Evolutionary conservation across 2,797 vertebrate species (phyloP), one percentile per base, ranked within the genome.

Genomic region (Phoxinus dragarum): DNA sequence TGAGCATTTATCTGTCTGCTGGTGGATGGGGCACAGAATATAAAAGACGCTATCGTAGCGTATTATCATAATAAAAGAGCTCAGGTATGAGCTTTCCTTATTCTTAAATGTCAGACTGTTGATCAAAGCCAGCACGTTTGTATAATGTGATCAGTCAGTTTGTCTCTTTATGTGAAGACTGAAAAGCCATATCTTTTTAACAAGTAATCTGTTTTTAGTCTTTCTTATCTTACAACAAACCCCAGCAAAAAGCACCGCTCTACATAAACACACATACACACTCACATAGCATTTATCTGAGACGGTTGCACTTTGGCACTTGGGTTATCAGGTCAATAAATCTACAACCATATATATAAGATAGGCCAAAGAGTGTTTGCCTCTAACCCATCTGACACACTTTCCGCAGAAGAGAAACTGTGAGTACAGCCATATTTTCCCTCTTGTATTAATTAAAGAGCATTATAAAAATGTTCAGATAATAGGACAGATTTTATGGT

Each of bases 261-360:
- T 44, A 64, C 68, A 84, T 19, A 59, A 36, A 85, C 38, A 71
- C 80, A 79, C 81, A 88, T 75, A 87, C 87, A 66, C 66, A 27
- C 71, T 11, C 79, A 81, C 56, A 77, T 85, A 90, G 64, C 49
- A 14, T 23, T 54, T 81, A 91, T 94, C 94, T 94, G 94, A 94
- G 93, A 93, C 36, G 42, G 88, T 68, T 95, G 95, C 92, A 95
- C 95, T 96, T 96, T 96, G 94, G 90, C 93, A 93, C 92, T 61
- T 69, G 78, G 90, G 90, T 82, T 84, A 61, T 93, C 91, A 92
- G 92, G 93, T 94, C 93, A 93, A 94, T 92, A 93, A 89, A 88
- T 92, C 81, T 74, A 84, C 84, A n/a, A 90, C 93, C 88, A 90
- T 95, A 94, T 96, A 95, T 94, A 94, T 87, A 86, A 90, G 86